Conservation (phyloP, 2,113 vertebrate species). For the Neolamprologus fasciatus region DNA sequence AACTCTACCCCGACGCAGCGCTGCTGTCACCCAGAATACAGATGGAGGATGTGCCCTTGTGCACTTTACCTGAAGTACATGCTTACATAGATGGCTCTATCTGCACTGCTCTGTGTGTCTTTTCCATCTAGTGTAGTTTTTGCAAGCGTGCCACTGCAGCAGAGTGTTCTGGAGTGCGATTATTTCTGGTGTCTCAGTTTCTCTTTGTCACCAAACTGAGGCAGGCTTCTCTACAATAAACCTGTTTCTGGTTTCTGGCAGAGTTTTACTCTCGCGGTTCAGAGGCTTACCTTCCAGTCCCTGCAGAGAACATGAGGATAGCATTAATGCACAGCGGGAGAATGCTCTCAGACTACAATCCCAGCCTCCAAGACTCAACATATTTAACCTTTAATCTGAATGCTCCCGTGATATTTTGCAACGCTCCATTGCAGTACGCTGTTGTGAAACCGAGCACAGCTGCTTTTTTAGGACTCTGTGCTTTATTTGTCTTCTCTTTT, state of each 20-base stretch:
- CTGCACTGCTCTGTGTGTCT: constrained; percentile 7
- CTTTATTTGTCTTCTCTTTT: constrained; percentile 37
- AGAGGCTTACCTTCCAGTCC: neutral
- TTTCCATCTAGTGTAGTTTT: constrained; percentile 6
- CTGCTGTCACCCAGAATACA: constrained; percentile 55
- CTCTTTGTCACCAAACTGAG: neutral
- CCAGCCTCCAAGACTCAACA: neutral
- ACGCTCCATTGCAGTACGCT: neutral
- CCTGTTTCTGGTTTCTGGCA: neutral
- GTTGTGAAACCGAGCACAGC: constrained; percentile 10
- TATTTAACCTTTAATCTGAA: constrained; percentile 8
- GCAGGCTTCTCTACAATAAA: neutral
- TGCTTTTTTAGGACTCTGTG: neutral
- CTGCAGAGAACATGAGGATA: neutral
- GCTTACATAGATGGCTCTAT: constrained; percentile 52
- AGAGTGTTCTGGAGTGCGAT: constrained; percentile 34
- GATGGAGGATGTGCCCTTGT: constrained; percentile 59
- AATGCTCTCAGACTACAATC: neutral
- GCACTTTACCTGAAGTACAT: constrained; percentile 52
- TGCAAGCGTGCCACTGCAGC: constrained; percentile 4
- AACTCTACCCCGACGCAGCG: constrained; percentile 21
- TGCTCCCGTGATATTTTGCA: constrained; percentile 2
- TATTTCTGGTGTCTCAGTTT: constrained; percentile 42
- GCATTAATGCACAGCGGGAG: constrained; percentile 5
- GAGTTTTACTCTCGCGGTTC: neutral